Conservation (phyloP, 2,888 invertebrate species). For the Melitaea athalia region DNA sequence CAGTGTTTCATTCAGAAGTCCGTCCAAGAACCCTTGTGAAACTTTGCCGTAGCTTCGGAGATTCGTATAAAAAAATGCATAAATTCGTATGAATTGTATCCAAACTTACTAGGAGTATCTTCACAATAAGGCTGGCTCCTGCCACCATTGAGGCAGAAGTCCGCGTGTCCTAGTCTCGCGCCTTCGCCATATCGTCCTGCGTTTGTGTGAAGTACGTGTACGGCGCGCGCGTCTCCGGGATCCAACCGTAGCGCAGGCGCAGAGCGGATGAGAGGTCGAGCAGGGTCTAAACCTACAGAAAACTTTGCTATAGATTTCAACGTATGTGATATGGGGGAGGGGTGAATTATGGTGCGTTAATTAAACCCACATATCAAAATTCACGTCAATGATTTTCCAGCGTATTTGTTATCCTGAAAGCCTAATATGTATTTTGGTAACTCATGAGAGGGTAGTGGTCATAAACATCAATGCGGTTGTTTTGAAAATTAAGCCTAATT, state of each 20-base stretch:
- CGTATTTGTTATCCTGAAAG: no score
- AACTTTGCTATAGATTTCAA: neutral
- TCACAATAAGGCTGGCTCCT: conserved; percentile 88
- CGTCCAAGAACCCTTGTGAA: no score
- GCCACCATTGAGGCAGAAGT: conserved; percentile 92
- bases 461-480: no score
- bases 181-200: conserved; percentile 90
- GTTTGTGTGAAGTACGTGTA: conserved; percentile 90
- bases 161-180: conserved; percentile 88
- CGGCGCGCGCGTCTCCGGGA: conserved; percentile 88
- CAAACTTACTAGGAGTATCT: conserved; percentile 84
- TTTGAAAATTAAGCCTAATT: no score
- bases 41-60: neutral
- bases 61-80: neutral
- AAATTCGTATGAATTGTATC: neutral
- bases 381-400: no score
- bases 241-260: conserved; percentile 84
- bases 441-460: no score
- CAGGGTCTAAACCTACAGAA: conserved; percentile 85
- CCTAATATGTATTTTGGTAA: no score
- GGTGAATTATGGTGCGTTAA: no score
- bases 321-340: no score
- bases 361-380: no score
- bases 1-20: no score
- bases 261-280: conserved; percentile 86